These are phyloP conservation scores for Scyliorhinus canicula DNA, from an alignment of 2,797 vertebrate species.

Conservation along the genomic window DNA sequence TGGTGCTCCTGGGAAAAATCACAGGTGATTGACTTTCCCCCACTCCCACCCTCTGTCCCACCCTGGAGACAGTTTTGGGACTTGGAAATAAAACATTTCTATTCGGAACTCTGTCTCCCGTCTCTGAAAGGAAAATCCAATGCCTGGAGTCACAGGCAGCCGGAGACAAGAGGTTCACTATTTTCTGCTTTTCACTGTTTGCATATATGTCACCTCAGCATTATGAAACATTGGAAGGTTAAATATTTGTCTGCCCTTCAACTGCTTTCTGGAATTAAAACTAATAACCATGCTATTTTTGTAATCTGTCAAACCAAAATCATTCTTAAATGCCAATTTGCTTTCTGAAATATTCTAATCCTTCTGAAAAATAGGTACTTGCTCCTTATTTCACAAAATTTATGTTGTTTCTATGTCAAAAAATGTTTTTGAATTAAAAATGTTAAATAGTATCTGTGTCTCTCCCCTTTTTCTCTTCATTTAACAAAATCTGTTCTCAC, in stretches of 20 bases:
- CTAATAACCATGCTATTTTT: neutral
- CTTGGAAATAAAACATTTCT: no score
- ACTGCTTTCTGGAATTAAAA: slow-evolving; percentile 10
- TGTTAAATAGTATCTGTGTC: neutral
- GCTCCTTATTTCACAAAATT: neutral
- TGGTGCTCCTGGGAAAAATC: neutral
- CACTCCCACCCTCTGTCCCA: no score
- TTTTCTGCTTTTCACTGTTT: neutral
- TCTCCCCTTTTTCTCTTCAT: neutral
- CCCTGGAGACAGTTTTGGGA: no score
- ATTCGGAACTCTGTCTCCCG: no score
- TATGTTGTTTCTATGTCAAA: neutral
- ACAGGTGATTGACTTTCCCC: neutral
- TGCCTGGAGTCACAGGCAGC: neutral
- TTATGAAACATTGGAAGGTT: neutral
- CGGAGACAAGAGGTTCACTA: neutral
- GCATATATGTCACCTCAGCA: neutral
- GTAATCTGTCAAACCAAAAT: neutral
- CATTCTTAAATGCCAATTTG: neutral
- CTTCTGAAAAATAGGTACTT: neutral
- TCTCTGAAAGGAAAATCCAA: no score
- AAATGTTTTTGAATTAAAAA: neutral
- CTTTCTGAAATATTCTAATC: neutral
- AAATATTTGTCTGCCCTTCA: neutral
- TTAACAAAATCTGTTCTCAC: neutral